These are phyloP conservation scores for Galerucella nymphaeae DNA, from an alignment of 2,888 invertebrate species.

Conservation along the genomic window DNA sequence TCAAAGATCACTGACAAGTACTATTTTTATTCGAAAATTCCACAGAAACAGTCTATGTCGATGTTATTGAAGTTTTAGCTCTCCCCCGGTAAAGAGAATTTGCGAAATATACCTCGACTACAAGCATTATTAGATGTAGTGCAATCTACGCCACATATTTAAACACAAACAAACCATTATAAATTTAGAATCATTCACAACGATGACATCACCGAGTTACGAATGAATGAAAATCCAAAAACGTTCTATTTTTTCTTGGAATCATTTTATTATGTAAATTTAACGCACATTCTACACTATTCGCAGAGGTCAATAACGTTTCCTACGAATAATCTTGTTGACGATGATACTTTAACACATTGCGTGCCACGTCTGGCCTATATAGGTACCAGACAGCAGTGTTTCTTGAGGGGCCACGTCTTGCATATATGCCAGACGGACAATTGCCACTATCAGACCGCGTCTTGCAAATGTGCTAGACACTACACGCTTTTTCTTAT, in stretches of 20 bases:
- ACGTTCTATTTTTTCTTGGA: slow-evolving; percentile 9
- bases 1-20: too few relatives aligned
- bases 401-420: too few relatives aligned
- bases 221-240: slow-evolving; percentile 40
- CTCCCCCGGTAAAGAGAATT: background rate
- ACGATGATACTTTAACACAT: background rate
- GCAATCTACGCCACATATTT: background rate
- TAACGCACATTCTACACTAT: slow-evolving; percentile 18
- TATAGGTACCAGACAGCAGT: too few relatives aligned
- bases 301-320: slow-evolving; percentile 26
- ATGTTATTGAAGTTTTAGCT: background rate
- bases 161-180: slow-evolving; percentile 14
- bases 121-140: slow-evolving; percentile 1
- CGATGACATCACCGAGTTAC: slow-evolving; percentile 34
- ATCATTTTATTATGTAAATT: slow-evolving; percentile 14
- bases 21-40: too few relatives aligned
- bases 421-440: too few relatives aligned
- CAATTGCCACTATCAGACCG: too few relatives aligned
- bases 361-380: too few relatives aligned
- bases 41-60: background rate
- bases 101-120: background rate
- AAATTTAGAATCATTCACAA: slow-evolving; percentile 28
- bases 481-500: too few relatives aligned
- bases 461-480: too few relatives aligned
- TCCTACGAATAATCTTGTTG: background rate